Percentiles rank a stretch among this genome's conserved stretches.
Evolutionary conservation across 2,888 invertebrate genomes (phyloP).

Genomic region (Ectemnius lituratus): DNA sequence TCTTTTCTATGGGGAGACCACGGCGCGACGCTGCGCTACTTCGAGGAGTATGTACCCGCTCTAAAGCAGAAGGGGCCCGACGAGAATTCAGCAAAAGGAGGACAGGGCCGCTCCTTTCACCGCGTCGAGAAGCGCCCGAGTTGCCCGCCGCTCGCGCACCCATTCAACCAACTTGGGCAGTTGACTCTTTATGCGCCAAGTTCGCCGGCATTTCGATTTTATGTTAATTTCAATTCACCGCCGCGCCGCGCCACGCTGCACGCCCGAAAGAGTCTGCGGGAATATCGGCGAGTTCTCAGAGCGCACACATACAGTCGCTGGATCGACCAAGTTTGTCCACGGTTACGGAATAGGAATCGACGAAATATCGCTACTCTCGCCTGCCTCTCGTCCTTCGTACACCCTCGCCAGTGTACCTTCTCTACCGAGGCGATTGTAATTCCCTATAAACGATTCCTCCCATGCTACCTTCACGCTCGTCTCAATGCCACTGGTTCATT

Average conservation of each 20-base stretch:
- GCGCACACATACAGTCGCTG: constrained; percentile 50
- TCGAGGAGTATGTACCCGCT: constrained; percentile 22
- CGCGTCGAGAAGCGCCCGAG: constrained; percentile 59
- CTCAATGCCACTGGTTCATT: constrained; percentile 63
- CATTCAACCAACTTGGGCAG: constrained; percentile 75
- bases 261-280: constrained; percentile 66
- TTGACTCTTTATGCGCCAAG: constrained; percentile 76
- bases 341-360: constrained; percentile 70
- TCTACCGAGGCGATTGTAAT: constrained; percentile 66
- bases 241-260: constrained; percentile 60
- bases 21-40: constrained; percentile 4
- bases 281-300: constrained; percentile 51
- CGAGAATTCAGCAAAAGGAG: constrained; percentile 6
- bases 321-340: constrained; percentile 69
- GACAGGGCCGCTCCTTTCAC: constrained; percentile 62
- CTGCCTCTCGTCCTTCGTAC: constrained; percentile 27
- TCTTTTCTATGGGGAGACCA: constrained; percentile 52
- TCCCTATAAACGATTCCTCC: constrained; percentile 68
- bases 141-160: constrained; percentile 64
- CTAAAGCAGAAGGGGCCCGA: not conserved
- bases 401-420: constrained; percentile 3
- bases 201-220: constrained; percentile 76
- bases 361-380: constrained; percentile 68
- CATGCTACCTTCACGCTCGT: constrained; percentile 69
- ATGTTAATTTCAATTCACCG: constrained; percentile 77